These are phyloP conservation scores for Drosophila albomicans DNA, from an alignment of 1,140 invertebrate genomes.

Conservation along the genomic window DNA sequence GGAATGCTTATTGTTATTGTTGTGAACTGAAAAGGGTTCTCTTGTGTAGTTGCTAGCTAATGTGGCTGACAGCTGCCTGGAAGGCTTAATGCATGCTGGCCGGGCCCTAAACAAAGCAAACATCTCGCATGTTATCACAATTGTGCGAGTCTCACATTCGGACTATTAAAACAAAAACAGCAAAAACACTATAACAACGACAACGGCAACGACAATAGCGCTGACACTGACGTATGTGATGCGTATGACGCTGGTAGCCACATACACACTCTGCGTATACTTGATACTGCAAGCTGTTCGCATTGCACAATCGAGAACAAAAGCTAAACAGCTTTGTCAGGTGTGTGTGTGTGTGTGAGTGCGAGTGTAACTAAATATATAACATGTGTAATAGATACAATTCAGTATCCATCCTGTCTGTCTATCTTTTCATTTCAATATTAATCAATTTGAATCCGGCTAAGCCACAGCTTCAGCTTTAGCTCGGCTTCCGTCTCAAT, in stretches of 20 bases:
- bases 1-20: conserved; percentile 47
- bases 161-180: not conserved
- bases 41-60: conserved; percentile 30
- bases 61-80: conserved; percentile 65
- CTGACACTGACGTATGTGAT: conserved; percentile 21
- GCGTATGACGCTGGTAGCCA: conserved; percentile 29
- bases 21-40: conserved; percentile 48
- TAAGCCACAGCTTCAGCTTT: conserved; percentile 7
- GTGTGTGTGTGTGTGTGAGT: not conserved
- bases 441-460: conserved; percentile 10
- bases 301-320: conserved; percentile 10
- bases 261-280: conserved; percentile 47
- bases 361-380: conserved; percentile 6
- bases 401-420: not conserved
- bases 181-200: not conserved
- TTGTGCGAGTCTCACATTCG: not conserved
- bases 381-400: not conserved
- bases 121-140: conserved; percentile 50
- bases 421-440: not conserved
- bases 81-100: conserved; percentile 50
- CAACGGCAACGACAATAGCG: not conserved
- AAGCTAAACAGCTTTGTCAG: not conserved
- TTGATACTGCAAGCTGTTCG: conserved; percentile 34
- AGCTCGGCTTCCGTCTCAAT: conserved; percentile 2
- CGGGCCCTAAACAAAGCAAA: conserved; percentile 65